phyloP scores from a whole-genome alignment of 1,140 invertebrate genomes.

The Drosophila azteca region DNA sequence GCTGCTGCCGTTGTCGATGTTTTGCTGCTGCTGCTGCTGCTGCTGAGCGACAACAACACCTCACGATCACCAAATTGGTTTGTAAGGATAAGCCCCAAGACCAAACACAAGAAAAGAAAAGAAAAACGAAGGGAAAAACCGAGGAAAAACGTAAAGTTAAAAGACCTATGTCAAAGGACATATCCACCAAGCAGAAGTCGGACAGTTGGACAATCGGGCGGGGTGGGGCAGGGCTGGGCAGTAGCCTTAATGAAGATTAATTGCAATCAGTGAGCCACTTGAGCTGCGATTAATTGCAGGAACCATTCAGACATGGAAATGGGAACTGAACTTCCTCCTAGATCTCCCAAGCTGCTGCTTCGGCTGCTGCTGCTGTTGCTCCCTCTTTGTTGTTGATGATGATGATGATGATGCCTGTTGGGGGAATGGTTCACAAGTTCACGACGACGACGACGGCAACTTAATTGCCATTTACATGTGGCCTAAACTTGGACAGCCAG shows the following conservation, averaged over 20 bases:
- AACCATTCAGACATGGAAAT: conserved; percentile 67
- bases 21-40: conserved; percentile 28
- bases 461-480: conserved; percentile 81
- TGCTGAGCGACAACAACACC: conserved; percentile 63
- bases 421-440: conserved; percentile 77
- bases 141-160: conserved; percentile 4
- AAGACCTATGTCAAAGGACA: conserved; percentile 56
- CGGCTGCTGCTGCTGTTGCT: conserved; percentile 12
- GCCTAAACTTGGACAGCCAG: too few relatives aligned
- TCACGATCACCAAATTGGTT: conserved; percentile 79
- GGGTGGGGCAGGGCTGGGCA: conserved; percentile 11
- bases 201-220: neutral
- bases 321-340: conserved; percentile 67
- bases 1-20: conserved; percentile 5
- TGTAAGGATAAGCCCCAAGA: conserved; percentile 68
- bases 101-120: conserved; percentile 17
- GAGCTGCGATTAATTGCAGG: conserved; percentile 80
- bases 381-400: conserved; percentile 19
- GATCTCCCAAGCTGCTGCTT: conserved; percentile 17
- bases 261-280: conserved; percentile 82
- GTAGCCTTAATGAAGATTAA: conserved; percentile 80
- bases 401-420: conserved; percentile 48
- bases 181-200: conserved; percentile 1
- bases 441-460: conserved; percentile 69
- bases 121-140: conserved; percentile 5